Conservation (phyloP, 2,888 invertebrate species). For the Elegia similella region DNA sequence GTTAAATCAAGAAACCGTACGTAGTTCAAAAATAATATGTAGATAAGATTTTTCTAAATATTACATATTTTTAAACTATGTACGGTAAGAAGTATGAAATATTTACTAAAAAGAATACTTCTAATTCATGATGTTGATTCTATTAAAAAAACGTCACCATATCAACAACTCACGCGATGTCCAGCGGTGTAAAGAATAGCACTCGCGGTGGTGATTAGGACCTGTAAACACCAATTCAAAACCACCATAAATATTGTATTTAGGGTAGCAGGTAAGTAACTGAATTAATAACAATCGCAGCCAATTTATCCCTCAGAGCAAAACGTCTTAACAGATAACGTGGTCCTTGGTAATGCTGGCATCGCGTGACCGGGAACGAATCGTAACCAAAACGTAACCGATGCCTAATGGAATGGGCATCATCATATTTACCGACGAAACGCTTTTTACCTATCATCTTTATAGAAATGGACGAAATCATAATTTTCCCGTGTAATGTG, state of each 20-base stretch:
- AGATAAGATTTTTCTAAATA: too few species aligned
- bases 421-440: conserved; percentile 71
- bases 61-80: too few species aligned
- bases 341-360: conserved; percentile 65
- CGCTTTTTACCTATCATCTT: conserved; percentile 67
- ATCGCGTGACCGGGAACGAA: conserved; percentile 75
- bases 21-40: too few species aligned
- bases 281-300: conserved; percentile 15
- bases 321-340: conserved; percentile 36
- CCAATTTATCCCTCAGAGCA: conserved; percentile 21
- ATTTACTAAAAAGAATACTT: too few species aligned
- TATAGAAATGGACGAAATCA: conserved; percentile 54
- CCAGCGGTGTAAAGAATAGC: too few species aligned
- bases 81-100: too few species aligned
- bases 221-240: neutral
- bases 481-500: conserved; percentile 54
- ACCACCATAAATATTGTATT: neutral
- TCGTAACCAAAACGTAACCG: conserved; percentile 53
- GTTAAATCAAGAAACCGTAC: too few species aligned
- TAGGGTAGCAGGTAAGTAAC: neutral
- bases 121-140: too few species aligned
- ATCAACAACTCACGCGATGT: too few species aligned
- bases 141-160: too few species aligned
- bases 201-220: too few species aligned
- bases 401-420: conserved; percentile 74